Conservation (phyloP, 2,888 invertebrate species). For the Machimus atricapillus region DNA sequence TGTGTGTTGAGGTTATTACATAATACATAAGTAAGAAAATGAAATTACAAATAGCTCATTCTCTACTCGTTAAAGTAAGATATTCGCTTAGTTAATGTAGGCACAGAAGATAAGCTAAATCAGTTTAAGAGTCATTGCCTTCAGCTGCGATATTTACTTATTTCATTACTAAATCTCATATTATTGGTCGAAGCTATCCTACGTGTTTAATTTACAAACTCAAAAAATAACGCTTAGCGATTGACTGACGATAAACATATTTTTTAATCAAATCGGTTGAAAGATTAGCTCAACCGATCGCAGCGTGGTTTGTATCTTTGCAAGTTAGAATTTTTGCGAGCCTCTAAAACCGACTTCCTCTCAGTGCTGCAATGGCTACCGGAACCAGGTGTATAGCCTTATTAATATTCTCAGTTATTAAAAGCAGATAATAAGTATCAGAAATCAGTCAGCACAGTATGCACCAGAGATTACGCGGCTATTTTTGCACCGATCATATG, state of each 20-base stretch:
- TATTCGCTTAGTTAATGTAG: too few relatives aligned
- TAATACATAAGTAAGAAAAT: too few relatives aligned
- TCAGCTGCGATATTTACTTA: too few relatives aligned
- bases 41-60: too few relatives aligned
- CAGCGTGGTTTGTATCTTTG: background rate
- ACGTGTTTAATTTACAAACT: background rate
- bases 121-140: too few relatives aligned
- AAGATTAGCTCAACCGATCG: background rate
- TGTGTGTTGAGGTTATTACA: too few relatives aligned
- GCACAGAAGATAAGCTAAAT: too few relatives aligned
- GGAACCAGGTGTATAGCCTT: slow-evolving; percentile 47
- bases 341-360: background rate
- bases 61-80: too few relatives aligned
- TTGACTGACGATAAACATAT: background rate
- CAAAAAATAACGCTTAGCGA: background rate
- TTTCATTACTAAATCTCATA: too few relatives aligned
- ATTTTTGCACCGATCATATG: background rate
- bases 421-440: background rate
- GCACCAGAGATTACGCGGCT: background rate
- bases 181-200: too few relatives aligned
- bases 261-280: background rate
- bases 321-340: background rate
- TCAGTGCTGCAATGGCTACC: background rate
- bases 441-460: background rate
- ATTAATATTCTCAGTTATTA: background rate